These are phyloP conservation scores for Zaprionus bogoriensis DNA, from an alignment of 2,888 invertebrate species.

Conservation along the genomic window DNA sequence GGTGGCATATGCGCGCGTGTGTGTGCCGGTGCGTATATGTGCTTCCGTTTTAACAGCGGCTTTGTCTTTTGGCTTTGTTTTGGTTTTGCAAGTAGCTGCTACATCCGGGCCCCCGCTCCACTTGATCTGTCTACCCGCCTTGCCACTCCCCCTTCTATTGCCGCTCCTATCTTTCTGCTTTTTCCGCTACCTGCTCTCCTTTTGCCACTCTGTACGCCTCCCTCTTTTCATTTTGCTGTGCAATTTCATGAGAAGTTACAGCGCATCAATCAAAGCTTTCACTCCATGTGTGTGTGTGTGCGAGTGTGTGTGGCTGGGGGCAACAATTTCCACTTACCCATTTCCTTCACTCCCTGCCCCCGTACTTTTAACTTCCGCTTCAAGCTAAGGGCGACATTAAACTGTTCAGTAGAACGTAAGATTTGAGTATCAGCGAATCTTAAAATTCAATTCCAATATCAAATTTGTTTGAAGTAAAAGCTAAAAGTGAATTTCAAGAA, in stretches of 20 bases:
- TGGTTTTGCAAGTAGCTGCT: slow-evolving; percentile 44
- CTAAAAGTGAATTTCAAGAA: too few relatives aligned
- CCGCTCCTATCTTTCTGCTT: too few relatives aligned
- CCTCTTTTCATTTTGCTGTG: slow-evolving; percentile 39
- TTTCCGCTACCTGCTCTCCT: slow-evolving; percentile 1
- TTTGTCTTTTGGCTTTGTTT: slow-evolving; percentile 36
- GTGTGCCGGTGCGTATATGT: slow-evolving; percentile 19
- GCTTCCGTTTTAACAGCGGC: slow-evolving; percentile 47
- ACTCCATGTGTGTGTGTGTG: slow-evolving; percentile 3
- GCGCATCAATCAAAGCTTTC: slow-evolving; percentile 69
- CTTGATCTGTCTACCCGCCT: too few relatives aligned
- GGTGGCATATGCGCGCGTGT: slow-evolving; percentile 2
- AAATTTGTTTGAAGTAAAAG: too few relatives aligned
- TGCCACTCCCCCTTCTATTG: neutral
- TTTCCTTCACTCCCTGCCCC: neutral
- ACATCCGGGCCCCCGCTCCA: too few relatives aligned
- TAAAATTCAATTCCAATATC: too few relatives aligned
- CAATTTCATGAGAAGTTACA: slow-evolving; percentile 73
- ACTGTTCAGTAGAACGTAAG: too few relatives aligned
- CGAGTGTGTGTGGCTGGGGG: neutral
- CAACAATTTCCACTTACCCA: neutral
- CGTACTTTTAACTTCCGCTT: neutral
- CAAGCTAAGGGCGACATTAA: neutral
- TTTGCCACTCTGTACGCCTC: neutral
- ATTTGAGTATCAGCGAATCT: too few relatives aligned